Base-by-base conservation (phyloP, 2,888 invertebrate genomes). In the Panopea generosa region DNA sequence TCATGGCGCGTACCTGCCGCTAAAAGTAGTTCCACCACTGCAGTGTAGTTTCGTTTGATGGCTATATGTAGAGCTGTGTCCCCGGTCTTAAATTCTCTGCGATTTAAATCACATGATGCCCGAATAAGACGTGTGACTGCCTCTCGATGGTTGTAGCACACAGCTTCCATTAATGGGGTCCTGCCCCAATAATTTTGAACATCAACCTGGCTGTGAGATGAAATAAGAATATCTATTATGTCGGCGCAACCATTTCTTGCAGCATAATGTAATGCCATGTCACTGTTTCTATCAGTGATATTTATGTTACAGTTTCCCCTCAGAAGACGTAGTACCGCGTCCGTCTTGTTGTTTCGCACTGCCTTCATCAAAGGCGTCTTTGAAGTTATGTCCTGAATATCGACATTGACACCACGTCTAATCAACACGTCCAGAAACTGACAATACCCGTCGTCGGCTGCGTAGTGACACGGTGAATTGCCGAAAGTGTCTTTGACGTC, bases 351-450 rank as follows among this genome's bases (percentile, higher is more conserved):
- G 82, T 91, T 92, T n/a, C 92, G 78, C 2, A 92, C 92, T 0
- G 92, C 91, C 76, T 92, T 92, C 92, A 92, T 92, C 50, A 92
- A 85, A 3, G 92, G 92, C 29, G 92, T 92, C 75, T 92, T 92
- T 20, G 90, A 90, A 26, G 92, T 92, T 53, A 92, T 92, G 65
- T 92, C 92, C 75, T 91, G 90, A 29, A 88, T 90, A 78, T 92
- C 90, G 27, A 91, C 89, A 65, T 92, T 89, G 9, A 91, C 90
- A 29, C 89, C 89, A 43, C 91, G 88, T 16, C 89, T 84, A 43
- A 92, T 87, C 4, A 92, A 77, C 9, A 91, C 91, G 66, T 91
- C 91, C 14, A 92, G 77, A 29, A 92, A 90, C 73, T 90, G 90
- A 65, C 89, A 89, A 73, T 91, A 89, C 14, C 92, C 92, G 70